Evolutionary conservation across 1,140 invertebrate species (phyloP), one percentile per base, ranked within the genome.

Genomic region (Lineus longissimus): DNA sequence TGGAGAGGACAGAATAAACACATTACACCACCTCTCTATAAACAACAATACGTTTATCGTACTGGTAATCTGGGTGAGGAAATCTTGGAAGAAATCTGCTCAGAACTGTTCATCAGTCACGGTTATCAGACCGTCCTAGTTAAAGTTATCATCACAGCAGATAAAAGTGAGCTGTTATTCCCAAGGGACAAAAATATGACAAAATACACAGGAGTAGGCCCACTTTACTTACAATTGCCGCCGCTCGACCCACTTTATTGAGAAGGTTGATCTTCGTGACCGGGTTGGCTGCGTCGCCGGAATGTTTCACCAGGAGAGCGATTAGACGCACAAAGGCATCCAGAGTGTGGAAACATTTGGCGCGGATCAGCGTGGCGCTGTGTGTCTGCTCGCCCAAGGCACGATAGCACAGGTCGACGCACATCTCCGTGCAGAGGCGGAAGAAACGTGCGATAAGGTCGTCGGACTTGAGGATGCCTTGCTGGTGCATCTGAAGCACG

Each of bases 391-490:
- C 87, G 19, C 84, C 76, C 15, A 91, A 77, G 2, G 88, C 84
- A 62, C 94, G 86, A 79, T 97, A 97, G 56, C 94, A 94, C 54
- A 95, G 87, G 74, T 98, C 95, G 0, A 97, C 92, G 79, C 96
- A 98, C 85, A 98, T 91, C 77, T 98, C 94, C 0, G 94, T 96
- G 56, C 93, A 95, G 22, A 97, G 87, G 29, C 96, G 88, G 85
- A 99, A 98, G 83, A 99, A 99, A 64, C 95, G 82, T 0, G 94
- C 95, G 59, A 99, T 97, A 63, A 96, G 86, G 77, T 99, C 96
- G 74, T 99, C 97, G 0, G 94, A 96, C 78, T 98, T 97, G 15
- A 98, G 82, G 55, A 99, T 95, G 2, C 96, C 96, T 70, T 97
- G 93, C 62, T 92, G 86, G 74, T 97, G 97, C 94, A 99, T 95